Evolutionary conservation across 2,888 invertebrate species (phyloP), one percentile per base, ranked within the genome.

Genomic region (Nebria salina): DNA sequence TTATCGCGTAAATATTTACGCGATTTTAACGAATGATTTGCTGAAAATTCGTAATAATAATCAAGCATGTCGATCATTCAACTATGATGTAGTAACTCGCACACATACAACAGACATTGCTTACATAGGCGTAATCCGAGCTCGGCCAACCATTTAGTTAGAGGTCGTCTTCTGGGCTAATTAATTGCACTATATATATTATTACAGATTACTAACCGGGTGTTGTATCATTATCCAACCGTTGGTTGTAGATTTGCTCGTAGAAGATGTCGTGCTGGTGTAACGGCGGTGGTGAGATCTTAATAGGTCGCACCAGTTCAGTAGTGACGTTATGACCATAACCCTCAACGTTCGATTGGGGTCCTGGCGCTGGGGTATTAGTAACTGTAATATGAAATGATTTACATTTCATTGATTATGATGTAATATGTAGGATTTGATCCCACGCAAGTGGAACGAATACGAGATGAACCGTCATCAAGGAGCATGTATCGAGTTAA

Each of bases 221-320:
- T 54, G 54, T 54, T 54, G 54, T 54, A 54, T 54, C 54, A 54
- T 54, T 54, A 8, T 54, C 54, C 13, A 54, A 7, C 54, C 54
- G 25, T 2, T 84, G 83, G 82, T 86, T 87, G 75, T 86, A 85
- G 81, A 87, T 86, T 76, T 86, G 86, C 77, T 91, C 91, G 85
- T 90, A 91, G n/a, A 91, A 87, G 82, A 90, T 87, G 86, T 92
- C 91, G 86, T 92, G 92, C 82, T 91, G 91, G 85, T 92, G 90
- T 73, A 91, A 86, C 68, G 90, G 89, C 80, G 88, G 87, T 34
- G 91, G 91, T 84, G 91, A 90, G 79, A 92, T 89, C 87, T 93
- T 93, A 81, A 90, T 86, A 13, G 92, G 92, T 82, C 89, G 90
- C 0, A 93, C 90, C 85, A 90, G 91, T 85, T 92, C 91, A 76